Conservation (phyloP, 2,888 invertebrate genomes). For the Cabera pusaria region DNA sequence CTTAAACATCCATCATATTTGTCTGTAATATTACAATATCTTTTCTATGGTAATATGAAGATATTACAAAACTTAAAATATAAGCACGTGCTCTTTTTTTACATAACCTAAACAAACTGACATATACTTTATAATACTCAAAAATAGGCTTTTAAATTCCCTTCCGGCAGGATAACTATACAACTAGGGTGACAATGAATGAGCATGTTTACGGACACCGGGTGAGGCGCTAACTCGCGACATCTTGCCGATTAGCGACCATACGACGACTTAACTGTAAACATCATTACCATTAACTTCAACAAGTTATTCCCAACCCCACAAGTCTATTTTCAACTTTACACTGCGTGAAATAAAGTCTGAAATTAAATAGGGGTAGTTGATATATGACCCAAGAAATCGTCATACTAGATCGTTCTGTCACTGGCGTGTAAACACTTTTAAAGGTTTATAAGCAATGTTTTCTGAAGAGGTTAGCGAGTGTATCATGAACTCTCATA, state of each 20-base stretch:
- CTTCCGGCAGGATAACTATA: slow-evolving; percentile 53
- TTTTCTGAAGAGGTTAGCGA: slow-evolving; percentile 75
- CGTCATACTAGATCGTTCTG: slow-evolving; percentile 69
- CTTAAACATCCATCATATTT: too few species aligned
- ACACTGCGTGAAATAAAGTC: slow-evolving; percentile 15
- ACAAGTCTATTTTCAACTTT: slow-evolving; percentile 26
- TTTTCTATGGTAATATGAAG: too few species aligned
- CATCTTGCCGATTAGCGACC: slow-evolving; percentile 73
- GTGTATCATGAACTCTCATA: slow-evolving; percentile 71
- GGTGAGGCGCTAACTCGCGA: slow-evolving; percentile 81
- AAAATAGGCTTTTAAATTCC: slow-evolving; percentile 31
- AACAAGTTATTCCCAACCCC: slow-evolving; percentile 38
- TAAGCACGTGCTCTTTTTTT: slow-evolving; percentile 11
- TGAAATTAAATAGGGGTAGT: slow-evolving; percentile 30
- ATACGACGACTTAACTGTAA: slow-evolving; percentile 79
- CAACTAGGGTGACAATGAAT: slow-evolving; percentile 75
- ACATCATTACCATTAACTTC: slow-evolving; percentile 72
- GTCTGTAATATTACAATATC: too few species aligned
- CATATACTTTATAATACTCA: too few species aligned
- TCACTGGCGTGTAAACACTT: slow-evolving; percentile 75
- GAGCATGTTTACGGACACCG: slow-evolving; percentile 76
- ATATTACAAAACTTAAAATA: too few species aligned
- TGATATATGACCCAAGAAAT: slow-evolving; percentile 63
- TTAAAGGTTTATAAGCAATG: slow-evolving; percentile 79
- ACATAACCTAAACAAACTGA: too few species aligned